These are phyloP conservation scores for Oppia nitens DNA, from an alignment of 1,140 invertebrate species.

Conservation along the genomic window DNA sequence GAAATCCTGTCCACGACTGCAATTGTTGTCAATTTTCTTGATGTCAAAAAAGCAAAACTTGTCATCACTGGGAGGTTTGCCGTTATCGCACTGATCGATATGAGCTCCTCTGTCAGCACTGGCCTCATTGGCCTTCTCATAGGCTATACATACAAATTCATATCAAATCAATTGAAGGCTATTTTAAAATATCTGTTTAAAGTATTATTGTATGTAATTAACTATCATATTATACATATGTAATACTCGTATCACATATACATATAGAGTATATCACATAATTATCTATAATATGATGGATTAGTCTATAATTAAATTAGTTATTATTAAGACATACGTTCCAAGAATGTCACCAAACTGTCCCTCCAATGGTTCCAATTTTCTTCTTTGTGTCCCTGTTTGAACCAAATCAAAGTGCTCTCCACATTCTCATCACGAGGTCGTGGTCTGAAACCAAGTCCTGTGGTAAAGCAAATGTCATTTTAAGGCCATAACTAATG, in stretches of 20 bases:
- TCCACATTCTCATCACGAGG: slow-evolving; percentile 70
- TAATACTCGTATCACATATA: not conserved
- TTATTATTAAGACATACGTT: slow-evolving; percentile 53
- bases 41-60: slow-evolving; percentile 52
- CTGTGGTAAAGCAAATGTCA: slow-evolving; percentile 32
- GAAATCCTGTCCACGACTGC: slow-evolving; percentile 47
- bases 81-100: slow-evolving; percentile 41
- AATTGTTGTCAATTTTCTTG: slow-evolving; percentile 40
- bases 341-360: slow-evolving; percentile 49
- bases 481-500: not conserved
- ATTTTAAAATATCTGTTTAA: no score
- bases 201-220: not conserved
- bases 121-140: slow-evolving; percentile 41
- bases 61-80: slow-evolving; percentile 38
- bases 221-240: not conserved
- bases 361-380: slow-evolving; percentile 60
- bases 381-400: slow-evolving; percentile 41
- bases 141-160: slow-evolving; percentile 39
- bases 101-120: slow-evolving; percentile 23
- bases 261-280: no score
- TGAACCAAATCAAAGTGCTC: slow-evolving; percentile 84
- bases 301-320: no score
- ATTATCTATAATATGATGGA: no score
- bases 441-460: slow-evolving; percentile 81
- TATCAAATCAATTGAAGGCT: no score